Evolutionary conservation across 2,113 vertebrate genomes (phyloP), one percentile per base, ranked within the genome.

Genomic region (Hippocampus zosterae): DNA sequence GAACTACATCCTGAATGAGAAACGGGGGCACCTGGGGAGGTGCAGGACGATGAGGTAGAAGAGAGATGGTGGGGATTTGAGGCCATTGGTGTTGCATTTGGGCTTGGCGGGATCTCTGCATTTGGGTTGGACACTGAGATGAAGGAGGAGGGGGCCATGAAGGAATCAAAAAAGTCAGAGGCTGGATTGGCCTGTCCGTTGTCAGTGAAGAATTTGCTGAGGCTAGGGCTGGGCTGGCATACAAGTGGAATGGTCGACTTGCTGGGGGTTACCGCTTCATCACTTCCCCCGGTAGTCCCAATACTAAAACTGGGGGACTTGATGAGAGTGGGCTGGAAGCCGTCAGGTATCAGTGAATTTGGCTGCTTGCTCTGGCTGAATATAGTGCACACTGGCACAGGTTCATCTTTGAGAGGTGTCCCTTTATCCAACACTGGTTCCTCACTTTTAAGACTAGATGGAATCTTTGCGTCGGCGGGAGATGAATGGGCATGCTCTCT

Each of bases 121-220:
- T 95, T 95, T 29, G 96, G 96, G 76, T 99, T 99, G 71, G 95
- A 98, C 73, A 98, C 91, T 0, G 97, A 98, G 76, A 98, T 96
- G 84, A 98, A 98, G 41, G 88, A 92, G 2, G 95, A 96, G 8
- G 92, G 89, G 0, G 89, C 94, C 0, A 96, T 98, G 69, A 99
- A 99, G 1, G 97, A 98, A 82, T 99, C 97, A 44, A 99, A 99
- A 86, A 98, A 99, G 83, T 98, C 97, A 0, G 95, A 92, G 55
- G 94, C 96, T 21, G 97, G 86, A 60, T 94, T 95, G 25, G 88
- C 82, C 57, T 76, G 88, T 73, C 89, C 81, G 0, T 94, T 92
- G 27, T 99, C 97, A 0, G 92, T 92, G 62, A 99, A 99, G 84
- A 99, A 98, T 53, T 95, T 98, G 82, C 97, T 99, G 57, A 99